These are phyloP conservation scores for Lepidothrix coronata DNA, from an alignment of 2,113 vertebrate species.

Conservation along the genomic window DNA sequence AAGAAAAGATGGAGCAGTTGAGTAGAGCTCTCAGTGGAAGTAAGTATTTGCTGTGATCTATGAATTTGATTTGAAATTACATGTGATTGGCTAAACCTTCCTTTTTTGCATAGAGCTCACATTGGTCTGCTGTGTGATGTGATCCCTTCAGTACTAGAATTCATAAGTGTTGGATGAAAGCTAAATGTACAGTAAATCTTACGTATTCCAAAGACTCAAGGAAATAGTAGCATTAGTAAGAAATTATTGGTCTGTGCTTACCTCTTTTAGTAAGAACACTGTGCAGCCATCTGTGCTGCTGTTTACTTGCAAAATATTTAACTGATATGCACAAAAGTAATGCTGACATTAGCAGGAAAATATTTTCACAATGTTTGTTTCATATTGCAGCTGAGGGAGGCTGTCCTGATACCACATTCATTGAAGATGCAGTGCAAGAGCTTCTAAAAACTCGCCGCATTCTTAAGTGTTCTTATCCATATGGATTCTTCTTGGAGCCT, in stretches of 20 bases:
- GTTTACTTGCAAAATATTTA: not conserved
- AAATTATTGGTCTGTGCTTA: not conserved
- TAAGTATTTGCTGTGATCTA: conserved; percentile 69
- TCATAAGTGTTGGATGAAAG: not conserved
- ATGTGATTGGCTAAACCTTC: not conserved
- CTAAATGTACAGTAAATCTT: not conserved
- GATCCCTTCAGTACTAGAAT: not conserved
- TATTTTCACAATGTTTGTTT: conserved; percentile 36
- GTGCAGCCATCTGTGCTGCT: not conserved
- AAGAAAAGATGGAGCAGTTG: conserved; percentile 99
- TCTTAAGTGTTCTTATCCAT: conserved; percentile 99
- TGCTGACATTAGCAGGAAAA: not conserved
- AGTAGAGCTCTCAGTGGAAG: conserved; percentile 93
- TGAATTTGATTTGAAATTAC: not conserved
- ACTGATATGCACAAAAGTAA: not conserved
- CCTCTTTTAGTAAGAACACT: not conserved
- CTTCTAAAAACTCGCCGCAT: conserved; percentile 97
- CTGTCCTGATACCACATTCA: conserved; percentile 96
- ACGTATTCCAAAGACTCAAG: not conserved
- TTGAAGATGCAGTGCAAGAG: conserved; percentile 97
- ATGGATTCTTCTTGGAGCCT: conserved; percentile 97
- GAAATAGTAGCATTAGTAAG: not conserved
- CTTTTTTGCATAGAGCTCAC: not conserved
- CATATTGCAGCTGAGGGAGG: conserved; percentile 85
- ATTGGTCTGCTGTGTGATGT: not conserved